Percentiles rank a stretch among this genome's conserved stretches.
Conservation (phyloP, 2,888 invertebrate species). For the Zaprionus obscuricornis region DNA sequence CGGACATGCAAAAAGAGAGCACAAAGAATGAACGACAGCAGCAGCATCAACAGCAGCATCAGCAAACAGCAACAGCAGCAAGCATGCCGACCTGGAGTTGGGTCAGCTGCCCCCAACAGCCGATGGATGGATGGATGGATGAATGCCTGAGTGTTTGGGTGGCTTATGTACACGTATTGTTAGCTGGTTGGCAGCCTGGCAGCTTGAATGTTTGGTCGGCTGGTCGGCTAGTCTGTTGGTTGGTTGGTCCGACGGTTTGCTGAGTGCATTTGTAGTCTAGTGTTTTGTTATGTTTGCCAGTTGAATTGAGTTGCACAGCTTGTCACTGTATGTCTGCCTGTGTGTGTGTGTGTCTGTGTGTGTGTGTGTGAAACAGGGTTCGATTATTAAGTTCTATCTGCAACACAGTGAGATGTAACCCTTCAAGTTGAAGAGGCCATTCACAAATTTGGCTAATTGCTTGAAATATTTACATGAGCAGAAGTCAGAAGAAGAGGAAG, state of each 20-base stretch:
- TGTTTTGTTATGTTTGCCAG: conserved; percentile 15
- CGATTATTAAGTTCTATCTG: conserved; percentile 30
- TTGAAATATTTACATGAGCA: conserved; percentile 4
- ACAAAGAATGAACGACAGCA: conserved; percentile 52
- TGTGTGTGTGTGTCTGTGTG: neutral
- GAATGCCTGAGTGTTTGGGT: conserved; percentile 31
- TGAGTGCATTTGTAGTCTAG: conserved; percentile 32
- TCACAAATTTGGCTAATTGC: conserved; percentile 28
- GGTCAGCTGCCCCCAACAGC: conserved; percentile 10
- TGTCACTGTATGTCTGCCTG: conserved; percentile 9
- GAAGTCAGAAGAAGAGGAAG: neutral
- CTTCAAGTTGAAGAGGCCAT: conserved; percentile 36
- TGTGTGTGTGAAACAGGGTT: conserved; percentile 39
- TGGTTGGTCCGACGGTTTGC: too few relatives aligned
- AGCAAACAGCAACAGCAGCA: conserved; percentile 4
- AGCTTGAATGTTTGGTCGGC: conserved; percentile 17
- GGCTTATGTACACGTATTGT: neutral
- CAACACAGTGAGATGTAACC: conserved; percentile 24
- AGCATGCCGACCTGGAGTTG: neutral
- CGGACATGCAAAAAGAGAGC: conserved; percentile 65
- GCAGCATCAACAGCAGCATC: conserved; percentile 27
- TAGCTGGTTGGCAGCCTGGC: too few relatives aligned
- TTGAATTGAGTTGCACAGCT: conserved; percentile 45
- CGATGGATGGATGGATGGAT: conserved; percentile 17
- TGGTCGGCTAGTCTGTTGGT: conserved; percentile 23